Base-by-base conservation (phyloP, 1,140 invertebrate genomes). In the Myzus persicae region DNA sequence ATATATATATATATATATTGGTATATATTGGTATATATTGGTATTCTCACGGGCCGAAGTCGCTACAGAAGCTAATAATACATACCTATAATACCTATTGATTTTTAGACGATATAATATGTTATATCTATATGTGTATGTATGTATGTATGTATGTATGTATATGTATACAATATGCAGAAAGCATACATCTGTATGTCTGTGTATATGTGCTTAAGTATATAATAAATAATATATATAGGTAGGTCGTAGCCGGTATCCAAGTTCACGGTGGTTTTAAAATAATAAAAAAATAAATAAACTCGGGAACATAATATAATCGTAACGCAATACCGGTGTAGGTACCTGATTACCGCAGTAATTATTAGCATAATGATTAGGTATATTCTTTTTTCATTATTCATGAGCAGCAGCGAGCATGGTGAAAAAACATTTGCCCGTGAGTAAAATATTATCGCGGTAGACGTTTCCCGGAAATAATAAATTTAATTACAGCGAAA, bases 221-320 rank as follows among this genome's bases (percentile, higher is more conserved):
- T 67, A 67, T 67, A 67, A 67, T 67, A 67, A 11, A 67, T 31
- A n/a, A 11, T 67, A 59, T 59, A 67, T 14, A 54, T 54, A 54
- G 54, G 42, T 44, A 48, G 46, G 46, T 48, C 14, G 14, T 3
- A 48, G 46, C 42, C 14, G 46, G 59, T 76, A n/a, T 76, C 14
- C 31, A 38, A 38, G 76, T 82, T 82, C 36, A 82, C 22, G 22
- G 20, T 22, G 36, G 36, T 82, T 76, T 76, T 38, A 82, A 82
- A 82, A 82, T 82, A 82, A 82, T 82, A 82, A 82, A 31, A n/a
- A 81, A 82, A 82, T 82, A 82, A 82, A 82, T 82, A 82, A 82
- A 82, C 76, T 22, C 20, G 76, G 9, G 76, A 82, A 82, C 22
- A 82, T 82, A 36, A 81, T 81, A 81, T 81, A 38, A 82, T 82